These are phyloP conservation scores for Cosmopolites sordidus DNA, from an alignment of 2,888 invertebrate species.

Conservation along the genomic window DNA sequence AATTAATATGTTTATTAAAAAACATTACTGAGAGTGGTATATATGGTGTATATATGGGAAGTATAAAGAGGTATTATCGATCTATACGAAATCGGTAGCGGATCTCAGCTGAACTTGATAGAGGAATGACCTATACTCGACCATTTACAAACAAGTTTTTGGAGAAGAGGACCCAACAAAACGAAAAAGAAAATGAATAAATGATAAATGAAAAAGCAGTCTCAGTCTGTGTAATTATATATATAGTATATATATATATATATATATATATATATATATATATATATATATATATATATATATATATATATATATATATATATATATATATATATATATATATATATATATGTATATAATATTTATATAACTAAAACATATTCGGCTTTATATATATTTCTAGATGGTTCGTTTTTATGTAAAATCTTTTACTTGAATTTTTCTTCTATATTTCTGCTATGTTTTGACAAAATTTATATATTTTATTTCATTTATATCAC, in stretches of 20 bases:
- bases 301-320: slow-evolving; percentile 24
- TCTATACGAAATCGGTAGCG: not conserved
- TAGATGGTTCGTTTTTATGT: not conserved
- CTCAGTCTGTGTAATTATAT: slow-evolving; percentile 30
- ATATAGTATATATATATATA: slow-evolving; percentile 1
- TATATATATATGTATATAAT: not conserved
- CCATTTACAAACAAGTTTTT: slow-evolving; percentile 44
- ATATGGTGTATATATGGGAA: not conserved
- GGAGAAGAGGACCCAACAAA: slow-evolving; percentile 32
- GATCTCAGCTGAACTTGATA: slow-evolving; percentile 28
- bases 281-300: not conserved
- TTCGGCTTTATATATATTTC: not conserved
- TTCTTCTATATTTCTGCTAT: too few relatives aligned
- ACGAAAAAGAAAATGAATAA: slow-evolving; percentile 38
- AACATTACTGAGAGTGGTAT: not conserved
- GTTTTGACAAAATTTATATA: too few relatives aligned
- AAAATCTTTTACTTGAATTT: too few relatives aligned
- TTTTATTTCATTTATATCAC: too few relatives aligned
- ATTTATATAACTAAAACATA: too few relatives aligned
- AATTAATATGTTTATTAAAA: not conserved
- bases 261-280: too few relatives aligned
- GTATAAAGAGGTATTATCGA: not conserved
- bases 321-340: slow-evolving; percentile 21
- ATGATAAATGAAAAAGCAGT: slow-evolving; percentile 39
- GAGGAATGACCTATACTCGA: slow-evolving; percentile 45